phyloP scores from a whole-genome alignment of 2,888 invertebrate genomes.

The Mythimna impura region DNA sequence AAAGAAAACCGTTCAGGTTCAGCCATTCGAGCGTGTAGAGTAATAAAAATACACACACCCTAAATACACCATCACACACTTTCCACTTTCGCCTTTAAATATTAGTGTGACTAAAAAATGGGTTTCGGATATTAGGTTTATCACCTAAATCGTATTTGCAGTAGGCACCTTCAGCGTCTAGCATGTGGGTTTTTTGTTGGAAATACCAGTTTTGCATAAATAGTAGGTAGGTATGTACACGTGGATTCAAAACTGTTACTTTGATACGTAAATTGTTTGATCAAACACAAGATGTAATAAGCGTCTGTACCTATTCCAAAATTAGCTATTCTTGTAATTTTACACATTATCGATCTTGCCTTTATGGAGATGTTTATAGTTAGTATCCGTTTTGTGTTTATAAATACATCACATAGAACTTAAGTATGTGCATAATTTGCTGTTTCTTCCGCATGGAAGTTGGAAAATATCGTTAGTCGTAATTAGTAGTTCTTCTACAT shows the following conservation, averaged over 20 bases:
- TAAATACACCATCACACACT: no score
- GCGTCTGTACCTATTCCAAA: constrained; percentile 5
- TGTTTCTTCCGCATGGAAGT: constrained; percentile 22
- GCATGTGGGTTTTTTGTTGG: background rate
- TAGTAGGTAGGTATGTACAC: background rate
- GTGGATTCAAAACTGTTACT: constrained; percentile 8
- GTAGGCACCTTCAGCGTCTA: background rate
- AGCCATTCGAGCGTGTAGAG: no score
- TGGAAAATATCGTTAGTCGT: constrained; percentile 4
- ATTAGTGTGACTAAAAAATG: no score
- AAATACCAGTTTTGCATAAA: constrained; percentile 1
- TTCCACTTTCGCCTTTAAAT: no score
- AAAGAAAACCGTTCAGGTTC: no score
- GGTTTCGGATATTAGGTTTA: background rate
- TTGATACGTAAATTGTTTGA: constrained; percentile 31
- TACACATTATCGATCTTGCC: constrained; percentile 34
- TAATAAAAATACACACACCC: no score
- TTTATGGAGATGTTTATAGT: constrained; percentile 10
- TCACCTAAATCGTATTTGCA: background rate
- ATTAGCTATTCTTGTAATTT: constrained; percentile 30
- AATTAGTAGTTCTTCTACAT: background rate
- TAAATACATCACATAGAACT: constrained; percentile 5
- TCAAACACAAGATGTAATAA: constrained; percentile 27
- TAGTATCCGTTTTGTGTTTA: constrained; percentile 42
- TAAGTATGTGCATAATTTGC: constrained; percentile 1